These are phyloP conservation scores for Stomatorhinus walkeri DNA, from an alignment of 2,797 vertebrate species.

Conservation along the genomic window DNA sequence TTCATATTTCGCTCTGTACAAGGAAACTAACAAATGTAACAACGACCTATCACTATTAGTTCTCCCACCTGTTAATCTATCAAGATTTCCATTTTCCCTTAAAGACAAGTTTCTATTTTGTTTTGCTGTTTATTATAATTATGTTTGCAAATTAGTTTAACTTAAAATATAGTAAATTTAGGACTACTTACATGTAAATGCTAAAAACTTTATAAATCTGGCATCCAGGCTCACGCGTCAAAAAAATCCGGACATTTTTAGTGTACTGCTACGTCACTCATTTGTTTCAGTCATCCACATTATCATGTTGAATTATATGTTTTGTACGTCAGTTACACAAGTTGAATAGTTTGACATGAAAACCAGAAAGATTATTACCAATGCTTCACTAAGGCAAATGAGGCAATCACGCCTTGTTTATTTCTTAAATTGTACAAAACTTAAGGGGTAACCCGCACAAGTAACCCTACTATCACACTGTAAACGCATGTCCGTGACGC, in stretches of 20 bases:
- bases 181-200: background rate
- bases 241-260: background rate
- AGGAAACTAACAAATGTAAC: background rate
- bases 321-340: background rate
- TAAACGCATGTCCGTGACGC: background rate
- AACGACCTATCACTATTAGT: background rate
- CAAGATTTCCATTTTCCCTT: background rate
- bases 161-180: background rate
- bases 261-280: background rate
- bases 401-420: background rate
- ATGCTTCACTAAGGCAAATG: background rate
- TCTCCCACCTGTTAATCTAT: background rate
- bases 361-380: background rate
- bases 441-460: background rate
- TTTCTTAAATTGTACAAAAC: background rate
- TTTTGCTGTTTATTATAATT: background rate
- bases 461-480: background rate
- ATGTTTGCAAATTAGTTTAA: background rate
- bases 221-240: background rate
- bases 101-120: background rate
- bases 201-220: background rate
- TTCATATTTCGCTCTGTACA: background rate
- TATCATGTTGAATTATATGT: background rate
- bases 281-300: background rate
- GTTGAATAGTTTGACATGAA: background rate